phyloP scores from a whole-genome alignment of 1,140 invertebrate species.

The Ceratosolen fusciceps region DNA sequence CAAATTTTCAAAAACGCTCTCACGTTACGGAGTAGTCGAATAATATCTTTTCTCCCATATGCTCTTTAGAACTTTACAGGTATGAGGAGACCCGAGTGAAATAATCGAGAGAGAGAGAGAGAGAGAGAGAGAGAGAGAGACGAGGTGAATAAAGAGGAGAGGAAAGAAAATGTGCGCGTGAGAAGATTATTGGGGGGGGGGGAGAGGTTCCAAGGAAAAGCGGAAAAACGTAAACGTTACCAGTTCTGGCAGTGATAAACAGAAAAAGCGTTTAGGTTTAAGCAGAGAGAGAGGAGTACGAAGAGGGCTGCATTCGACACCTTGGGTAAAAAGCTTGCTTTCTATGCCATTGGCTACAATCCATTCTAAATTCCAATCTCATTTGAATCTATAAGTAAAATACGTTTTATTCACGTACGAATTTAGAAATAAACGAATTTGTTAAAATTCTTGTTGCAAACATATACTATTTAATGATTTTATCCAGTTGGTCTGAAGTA shows the following conservation, averaged over 20 bases:
- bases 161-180: neutral
- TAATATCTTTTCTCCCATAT: slow-evolving; percentile 18
- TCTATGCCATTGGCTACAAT: too few species aligned
- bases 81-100: slow-evolving; percentile 28
- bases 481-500: too few species aligned
- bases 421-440: neutral
- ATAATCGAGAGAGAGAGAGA: neutral
- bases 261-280: slow-evolving; percentile 5
- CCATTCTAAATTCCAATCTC: neutral
- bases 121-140: slow-evolving; percentile 27
- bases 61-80: neutral
- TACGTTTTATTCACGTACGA: neutral
- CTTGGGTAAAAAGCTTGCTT: neutral
- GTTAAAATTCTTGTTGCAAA: too few species aligned
- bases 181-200: neutral
- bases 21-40: slow-evolving; percentile 9
- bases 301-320: neutral
- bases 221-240: neutral
- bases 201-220: slow-evolving; percentile 6
- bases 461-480: too few species aligned
- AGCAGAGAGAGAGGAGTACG: neutral
- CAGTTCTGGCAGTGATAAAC: neutral
- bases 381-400: neutral
- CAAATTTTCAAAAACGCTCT: slow-evolving; percentile 38
- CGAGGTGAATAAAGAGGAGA: neutral